Percentiles rank a stretch among this genome's conserved stretches.
phyloP scores from a whole-genome alignment of 1,140 invertebrate genomes.

The Brachionus angularis region DNA sequence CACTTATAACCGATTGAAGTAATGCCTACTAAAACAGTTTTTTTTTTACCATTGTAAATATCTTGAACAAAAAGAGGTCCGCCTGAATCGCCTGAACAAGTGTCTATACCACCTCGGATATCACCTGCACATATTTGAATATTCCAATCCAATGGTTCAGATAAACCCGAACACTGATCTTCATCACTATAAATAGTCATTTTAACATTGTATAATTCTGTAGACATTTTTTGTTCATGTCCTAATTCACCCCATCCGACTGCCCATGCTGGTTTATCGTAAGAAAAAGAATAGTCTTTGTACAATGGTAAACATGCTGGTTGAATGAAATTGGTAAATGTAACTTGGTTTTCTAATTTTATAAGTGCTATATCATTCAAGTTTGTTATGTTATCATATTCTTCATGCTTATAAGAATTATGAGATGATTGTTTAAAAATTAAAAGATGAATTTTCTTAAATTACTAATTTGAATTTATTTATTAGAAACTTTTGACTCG shows the following conservation, averaged over 20 bases:
- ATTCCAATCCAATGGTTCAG: neutral
- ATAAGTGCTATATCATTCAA: slow-evolving; percentile 11
- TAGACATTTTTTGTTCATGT: neutral
- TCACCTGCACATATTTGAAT: slow-evolving; percentile 37
- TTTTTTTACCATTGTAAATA: neutral
- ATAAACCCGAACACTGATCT: neutral
- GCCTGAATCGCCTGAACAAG: slow-evolving; percentile 37
- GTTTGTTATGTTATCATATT: neutral
- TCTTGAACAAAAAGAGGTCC: slow-evolving; percentile 11
- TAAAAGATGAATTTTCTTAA: neutral
- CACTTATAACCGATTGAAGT: slow-evolving; percentile 21
- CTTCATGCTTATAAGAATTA: neutral
- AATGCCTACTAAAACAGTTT: slow-evolving; percentile 3
- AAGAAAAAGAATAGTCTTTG: neutral
- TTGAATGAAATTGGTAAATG: neutral
- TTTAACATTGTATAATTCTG: neutral
- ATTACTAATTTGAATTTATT: too few species aligned
- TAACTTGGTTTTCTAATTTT: neutral
- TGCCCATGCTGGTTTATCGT: neutral
- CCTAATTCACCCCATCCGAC: slow-evolving; percentile 29
- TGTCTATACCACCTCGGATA: slow-evolving; percentile 12
- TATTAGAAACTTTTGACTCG: too few species aligned
- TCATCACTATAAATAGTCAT: neutral
- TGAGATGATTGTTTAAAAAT: neutral
- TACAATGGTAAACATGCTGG: slow-evolving; percentile 2